Evolutionary conservation across 2,888 invertebrate genomes (phyloP).

Genomic region (Drosophila subsilvestris): DNA sequence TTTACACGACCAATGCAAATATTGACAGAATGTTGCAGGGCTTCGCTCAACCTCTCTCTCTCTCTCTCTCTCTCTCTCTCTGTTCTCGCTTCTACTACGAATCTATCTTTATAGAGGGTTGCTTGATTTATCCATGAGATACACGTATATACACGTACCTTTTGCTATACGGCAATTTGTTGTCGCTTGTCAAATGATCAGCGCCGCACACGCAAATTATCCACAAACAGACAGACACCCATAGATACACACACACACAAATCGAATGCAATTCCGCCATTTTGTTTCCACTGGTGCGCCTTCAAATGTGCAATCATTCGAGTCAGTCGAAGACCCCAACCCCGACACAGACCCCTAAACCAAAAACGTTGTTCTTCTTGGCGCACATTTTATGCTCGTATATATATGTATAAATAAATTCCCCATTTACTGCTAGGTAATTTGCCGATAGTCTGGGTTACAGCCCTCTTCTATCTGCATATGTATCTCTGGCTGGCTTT

Average conservation of each 20-base stretch:
- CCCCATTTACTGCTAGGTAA: slow-evolving; percentile 64
- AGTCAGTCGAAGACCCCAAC: slow-evolving; percentile 3
- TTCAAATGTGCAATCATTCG: slow-evolving; percentile 67
- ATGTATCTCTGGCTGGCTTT: slow-evolving; percentile 7
- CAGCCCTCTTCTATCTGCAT: slow-evolving; percentile 24
- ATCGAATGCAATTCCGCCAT: slow-evolving; percentile 60
- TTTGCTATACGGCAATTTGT: slow-evolving; percentile 56
- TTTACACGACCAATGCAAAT: slow-evolving; percentile 77
- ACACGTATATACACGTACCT: slow-evolving; percentile 15
- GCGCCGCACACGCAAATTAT: slow-evolving; percentile 63
- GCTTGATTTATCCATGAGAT: slow-evolving; percentile 27
- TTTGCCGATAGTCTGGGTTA: slow-evolving; percentile 63
- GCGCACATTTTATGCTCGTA: slow-evolving; percentile 21
- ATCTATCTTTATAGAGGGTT: slow-evolving; percentile 21
- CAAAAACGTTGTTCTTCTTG: slow-evolving; percentile 29
- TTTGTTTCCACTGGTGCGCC: slow-evolving; percentile 58
- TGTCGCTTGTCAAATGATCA: slow-evolving; percentile 77
- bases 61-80: slow-evolving; percentile 8
- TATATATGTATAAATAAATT: slow-evolving; percentile 56
- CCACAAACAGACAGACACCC: slow-evolving; percentile 26
- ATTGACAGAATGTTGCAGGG: slow-evolving; percentile 71
- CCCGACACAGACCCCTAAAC: slow-evolving; percentile 44
- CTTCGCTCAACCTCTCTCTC: slow-evolving; percentile 24
- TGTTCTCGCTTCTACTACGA: not conserved
- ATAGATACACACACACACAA: slow-evolving; percentile 21